Evolutionary conservation across 2,113 vertebrate species (phyloP), one percentile per base, ranked within the genome.

Genomic region (Myrmecophaga tridactyla): DNA sequence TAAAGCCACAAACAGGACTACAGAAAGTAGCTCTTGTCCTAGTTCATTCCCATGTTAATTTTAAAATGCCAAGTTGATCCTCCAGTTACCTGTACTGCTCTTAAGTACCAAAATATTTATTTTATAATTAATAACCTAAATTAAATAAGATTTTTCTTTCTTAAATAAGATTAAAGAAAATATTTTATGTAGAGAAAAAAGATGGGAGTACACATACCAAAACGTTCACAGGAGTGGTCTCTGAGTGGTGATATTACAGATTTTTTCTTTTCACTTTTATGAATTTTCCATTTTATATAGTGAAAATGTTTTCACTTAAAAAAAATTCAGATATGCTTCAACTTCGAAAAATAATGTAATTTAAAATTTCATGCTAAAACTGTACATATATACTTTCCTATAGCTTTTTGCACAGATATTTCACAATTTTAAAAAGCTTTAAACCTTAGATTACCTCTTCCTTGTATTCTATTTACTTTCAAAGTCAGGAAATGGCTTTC

Each of bases 151-250:
- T n/a, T n/a, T n/a, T n/a, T n/a, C n/a, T n/a, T n/a, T n/a, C n/a
- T 96, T 95, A 87, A 95, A 88, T 65, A 93, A 4, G 23, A 90
- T 41, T 53, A 82, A 65, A 92, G 17, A 90, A 81, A 84, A 82
- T 11, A 89, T 89, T 92, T 86, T 53, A 83, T 18, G 56, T 4
- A 86, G 43, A 58, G 34, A 86, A 82, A 58, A 58, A 90, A 87
- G 77, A 70, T 31, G 14, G 11, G 56, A 56, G 73, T 23, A 85
- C 76, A 84, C 1, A 73, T 17, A 82, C 18, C 72, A 41, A 31
- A n/a, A 69, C 34, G 27, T 77, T 85, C 81, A 60, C 41, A 88
- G 17, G 11, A 56, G 7, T n/a, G 23, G 48, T 58, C 58, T 94
- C 12, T 81, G 53, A 80, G 60, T 56, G 81, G 48, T 87, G 48